Percentiles rank a stretch among this genome's conserved stretches.
These are phyloP conservation scores for Heterotilapia buettikoferi DNA, from an alignment of 2,113 vertebrate genomes.

Conservation along the genomic window DNA sequence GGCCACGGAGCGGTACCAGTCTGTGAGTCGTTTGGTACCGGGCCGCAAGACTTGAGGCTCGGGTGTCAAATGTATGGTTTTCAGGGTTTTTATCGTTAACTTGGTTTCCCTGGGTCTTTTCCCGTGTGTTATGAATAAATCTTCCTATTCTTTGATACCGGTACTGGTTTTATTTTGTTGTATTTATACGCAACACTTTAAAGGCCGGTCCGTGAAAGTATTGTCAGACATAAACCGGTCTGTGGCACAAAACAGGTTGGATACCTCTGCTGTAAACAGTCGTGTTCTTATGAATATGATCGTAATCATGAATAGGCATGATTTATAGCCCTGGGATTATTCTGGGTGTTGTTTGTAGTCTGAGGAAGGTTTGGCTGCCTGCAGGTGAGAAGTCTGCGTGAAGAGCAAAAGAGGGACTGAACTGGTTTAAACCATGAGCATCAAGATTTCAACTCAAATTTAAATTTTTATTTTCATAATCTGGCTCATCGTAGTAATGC, in stretches of 20 bases:
- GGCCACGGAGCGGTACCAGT: not conserved
- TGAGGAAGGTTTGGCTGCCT: not conserved
- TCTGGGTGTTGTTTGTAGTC: not conserved
- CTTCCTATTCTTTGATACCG: not conserved
- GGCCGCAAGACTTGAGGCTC: accelerated
- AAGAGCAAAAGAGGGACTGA: not conserved
- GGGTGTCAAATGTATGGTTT: accelerated
- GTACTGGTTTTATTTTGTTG: accelerated
- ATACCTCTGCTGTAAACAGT: not conserved
- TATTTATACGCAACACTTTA: not conserved
- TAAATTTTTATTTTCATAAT: not conserved
- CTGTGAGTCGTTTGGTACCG: not conserved
- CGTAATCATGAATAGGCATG: accelerated
- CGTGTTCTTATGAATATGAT: not conserved
- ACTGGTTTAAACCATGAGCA: accelerated
- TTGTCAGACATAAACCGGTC: accelerated
- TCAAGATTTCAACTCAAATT: not conserved
- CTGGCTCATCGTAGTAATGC: not conserved
- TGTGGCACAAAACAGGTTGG: accelerated
- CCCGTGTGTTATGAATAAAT: not conserved
- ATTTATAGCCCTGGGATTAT: not conserved
- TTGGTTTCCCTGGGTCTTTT: not conserved
- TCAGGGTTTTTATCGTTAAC: not conserved
- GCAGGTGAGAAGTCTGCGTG: not conserved
- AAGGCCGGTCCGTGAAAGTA: accelerated